These are phyloP conservation scores for Philhelius pedissequus DNA, from an alignment of 2,888 invertebrate genomes.

Conservation along the genomic window DNA sequence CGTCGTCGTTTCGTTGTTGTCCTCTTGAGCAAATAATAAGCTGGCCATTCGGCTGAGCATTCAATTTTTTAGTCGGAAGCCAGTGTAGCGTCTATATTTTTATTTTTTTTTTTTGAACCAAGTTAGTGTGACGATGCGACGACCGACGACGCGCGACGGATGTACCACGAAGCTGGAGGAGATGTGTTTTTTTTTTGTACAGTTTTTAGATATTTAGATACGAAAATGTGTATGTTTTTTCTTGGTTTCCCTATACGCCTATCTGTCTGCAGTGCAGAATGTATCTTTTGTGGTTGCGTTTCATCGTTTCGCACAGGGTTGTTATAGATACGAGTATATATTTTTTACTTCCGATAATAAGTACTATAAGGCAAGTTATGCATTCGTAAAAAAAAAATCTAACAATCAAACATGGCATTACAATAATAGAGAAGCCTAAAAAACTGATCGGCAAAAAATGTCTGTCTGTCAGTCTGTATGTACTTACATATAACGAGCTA, in stretches of 20 bases:
- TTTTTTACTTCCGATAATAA: no score
- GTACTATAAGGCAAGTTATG: no score
- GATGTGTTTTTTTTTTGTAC: constrained; percentile 30
- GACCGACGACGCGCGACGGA: background rate
- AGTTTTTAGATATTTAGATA: constrained; percentile 46
- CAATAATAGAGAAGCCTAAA: no score
- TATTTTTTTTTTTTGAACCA: constrained; percentile 12
- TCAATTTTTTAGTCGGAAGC: constrained; percentile 27
- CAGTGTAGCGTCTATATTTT: constrained; percentile 18
- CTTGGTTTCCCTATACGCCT: background rate
- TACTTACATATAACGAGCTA: no score
- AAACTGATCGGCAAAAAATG: no score
- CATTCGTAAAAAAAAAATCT: no score
- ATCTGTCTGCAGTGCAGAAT: background rate
- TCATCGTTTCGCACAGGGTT: background rate
- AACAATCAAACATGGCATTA: no score
- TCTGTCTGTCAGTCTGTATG: no score
- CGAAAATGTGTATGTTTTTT: constrained; percentile 11
- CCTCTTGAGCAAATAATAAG: constrained; percentile 57
- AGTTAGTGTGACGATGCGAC: constrained; percentile 25
- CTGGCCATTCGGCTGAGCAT: constrained; percentile 21
- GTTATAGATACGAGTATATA: no score
- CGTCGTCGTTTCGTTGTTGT: background rate
- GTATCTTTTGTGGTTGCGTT: background rate
- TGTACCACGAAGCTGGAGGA: background rate